These are phyloP conservation scores for Holothuria leucospilota DNA, from an alignment of 53 echinoderm and acorn worm genomes.

Conservation along the genomic window DNA sequence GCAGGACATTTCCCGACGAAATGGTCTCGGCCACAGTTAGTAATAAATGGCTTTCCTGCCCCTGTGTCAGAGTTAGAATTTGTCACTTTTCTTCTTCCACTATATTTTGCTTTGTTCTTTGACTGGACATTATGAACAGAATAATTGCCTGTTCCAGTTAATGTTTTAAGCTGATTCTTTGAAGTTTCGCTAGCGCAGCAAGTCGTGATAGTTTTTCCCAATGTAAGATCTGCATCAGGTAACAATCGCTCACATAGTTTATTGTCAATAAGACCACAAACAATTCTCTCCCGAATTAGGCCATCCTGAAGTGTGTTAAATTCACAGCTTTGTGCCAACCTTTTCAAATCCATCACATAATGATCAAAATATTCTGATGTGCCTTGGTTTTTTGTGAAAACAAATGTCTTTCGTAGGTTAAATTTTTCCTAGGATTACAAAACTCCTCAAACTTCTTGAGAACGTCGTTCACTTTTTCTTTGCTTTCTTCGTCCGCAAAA, in stretches of 20 bases:
- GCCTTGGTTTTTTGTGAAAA: constrained; percentile 7
- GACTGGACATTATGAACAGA: constrained; percentile 8
- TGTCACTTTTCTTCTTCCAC: background rate
- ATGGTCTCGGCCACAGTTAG: constrained; percentile 33
- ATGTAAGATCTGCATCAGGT: constrained; percentile 23
- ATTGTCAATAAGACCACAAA: constrained; percentile 36
- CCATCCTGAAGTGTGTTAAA: constrained; percentile 28
- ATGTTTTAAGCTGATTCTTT: constrained; percentile 12
- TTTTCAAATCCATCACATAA: constrained; percentile 45
- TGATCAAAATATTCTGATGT: constrained; percentile 2
- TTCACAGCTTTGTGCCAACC: constrained; percentile 19
- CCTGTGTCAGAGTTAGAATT: background rate
- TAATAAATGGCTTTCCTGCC: constrained; percentile 31
- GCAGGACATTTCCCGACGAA: constrained; percentile 25
- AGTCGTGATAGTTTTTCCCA: constrained; percentile 27
- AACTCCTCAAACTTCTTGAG: constrained; percentile 25
- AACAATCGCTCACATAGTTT: constrained; percentile 38
- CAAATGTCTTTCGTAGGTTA: constrained; percentile 39
- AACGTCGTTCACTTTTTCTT: constrained; percentile 14
- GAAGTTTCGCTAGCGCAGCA: constrained; percentile 38
- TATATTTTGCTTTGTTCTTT: background rate
- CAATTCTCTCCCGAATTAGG: constrained; percentile 45
- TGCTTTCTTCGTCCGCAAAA: constrained; percentile 11
- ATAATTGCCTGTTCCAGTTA: constrained; percentile 21
- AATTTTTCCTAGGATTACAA: constrained; percentile 32